Evolutionary conservation across 2,797 vertebrate species (phyloP), one percentile per base, ranked within the genome.

Genomic region (Micromesistius poutassou): DNA sequence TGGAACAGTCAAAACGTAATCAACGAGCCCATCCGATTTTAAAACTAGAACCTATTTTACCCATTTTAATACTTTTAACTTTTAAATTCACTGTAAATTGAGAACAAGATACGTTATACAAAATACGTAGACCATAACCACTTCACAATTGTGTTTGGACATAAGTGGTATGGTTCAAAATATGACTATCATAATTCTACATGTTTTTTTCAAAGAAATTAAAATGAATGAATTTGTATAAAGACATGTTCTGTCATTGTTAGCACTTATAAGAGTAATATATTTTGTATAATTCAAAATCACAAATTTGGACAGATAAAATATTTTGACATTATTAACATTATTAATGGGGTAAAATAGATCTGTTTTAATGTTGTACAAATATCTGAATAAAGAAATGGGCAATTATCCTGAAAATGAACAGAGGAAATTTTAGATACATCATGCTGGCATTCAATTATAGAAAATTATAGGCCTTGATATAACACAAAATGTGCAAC

Each of bases 391-490:
- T 66, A 28, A 28, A 66, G 62, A 66, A 66, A 66, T 66, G 62
- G 62, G 62, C 62, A 66, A 28, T 66, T 66, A 28, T 66, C n/a
- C 19, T 42, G 28, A 71, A 73, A 66, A 62, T 80, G 68, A 80
- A 85, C 62, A 28, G 25, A 75, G 84, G 55, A 77, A 42, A 77
- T 28, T 82, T 7, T 1, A 42, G 55, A 81, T 81, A 79, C 76
- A 81, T 81, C 72, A 79, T 80, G 77, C 84, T 84, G 78, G 79
- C 76, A 74, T 80, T 87, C 71, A 79, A 38, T 66, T 66, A 77
- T 30, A 4, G 73, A 83, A 77, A 31, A 73, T 70, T 40, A n/a
- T 75, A 16, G 78, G 72, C 13, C 70, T 71, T 19, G 30, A 30
- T 30, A 71, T 82, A 70, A 62, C 16, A 42, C 40, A 76, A 19